Conservation (phyloP, 2,888 invertebrate genomes). For the Hetaerina titia region DNA sequence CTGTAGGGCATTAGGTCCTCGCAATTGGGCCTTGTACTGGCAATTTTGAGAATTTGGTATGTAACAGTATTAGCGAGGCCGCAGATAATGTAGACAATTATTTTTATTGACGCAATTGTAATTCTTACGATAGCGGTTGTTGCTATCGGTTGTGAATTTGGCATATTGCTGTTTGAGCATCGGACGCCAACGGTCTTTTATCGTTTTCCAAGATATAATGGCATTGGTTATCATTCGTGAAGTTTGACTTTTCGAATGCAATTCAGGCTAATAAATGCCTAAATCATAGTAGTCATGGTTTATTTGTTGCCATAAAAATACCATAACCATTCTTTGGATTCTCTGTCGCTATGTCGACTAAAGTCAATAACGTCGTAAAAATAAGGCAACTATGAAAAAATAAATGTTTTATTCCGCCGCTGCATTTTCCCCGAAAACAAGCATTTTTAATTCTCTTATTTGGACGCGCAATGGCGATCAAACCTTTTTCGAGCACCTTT, state of each 20-base stretch:
- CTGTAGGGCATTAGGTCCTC: not conserved
- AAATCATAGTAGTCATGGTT: not conserved
- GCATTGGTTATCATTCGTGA: not conserved
- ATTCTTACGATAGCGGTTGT: not conserved
- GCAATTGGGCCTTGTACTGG: not conserved
- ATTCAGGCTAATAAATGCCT: not conserved
- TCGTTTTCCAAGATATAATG: not conserved
- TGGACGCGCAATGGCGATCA: too few species aligned
- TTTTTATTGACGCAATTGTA: not conserved
- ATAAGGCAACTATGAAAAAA: too few species aligned
- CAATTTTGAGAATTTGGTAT: not conserved
- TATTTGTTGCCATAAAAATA: not conserved
- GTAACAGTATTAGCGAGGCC: not conserved
- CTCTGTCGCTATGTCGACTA: not conserved
- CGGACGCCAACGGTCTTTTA: not conserved
- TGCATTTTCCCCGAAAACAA: too few species aligned
- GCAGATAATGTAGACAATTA: not conserved
- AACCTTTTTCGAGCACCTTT: too few species aligned
- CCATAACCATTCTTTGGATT: not conserved
- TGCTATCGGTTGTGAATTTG: not conserved
- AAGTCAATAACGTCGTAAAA: not conserved
- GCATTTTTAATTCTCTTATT: too few species aligned
- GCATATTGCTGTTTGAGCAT: not conserved
- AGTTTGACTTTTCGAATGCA: not conserved
- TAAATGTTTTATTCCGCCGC: too few species aligned